Evolutionary conservation across 1,140 invertebrate species (phyloP).

Genomic region (Bradynema listronoti): DNA sequence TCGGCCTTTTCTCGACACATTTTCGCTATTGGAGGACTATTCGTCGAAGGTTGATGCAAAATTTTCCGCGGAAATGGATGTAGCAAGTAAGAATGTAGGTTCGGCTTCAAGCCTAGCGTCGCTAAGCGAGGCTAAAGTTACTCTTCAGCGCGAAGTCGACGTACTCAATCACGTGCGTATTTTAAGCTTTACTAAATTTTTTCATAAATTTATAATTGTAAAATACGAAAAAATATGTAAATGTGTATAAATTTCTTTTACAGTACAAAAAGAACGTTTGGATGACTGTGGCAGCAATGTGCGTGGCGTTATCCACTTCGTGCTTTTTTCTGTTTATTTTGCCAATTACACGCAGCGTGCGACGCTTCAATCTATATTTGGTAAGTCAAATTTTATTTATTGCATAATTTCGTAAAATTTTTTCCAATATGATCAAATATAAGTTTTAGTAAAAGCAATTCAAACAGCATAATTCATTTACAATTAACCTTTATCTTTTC

Average conservation of each 20-base stretch:
- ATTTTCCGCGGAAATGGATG: conserved; percentile 1
- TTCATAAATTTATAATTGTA: background rate
- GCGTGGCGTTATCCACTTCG: conserved; percentile 44
- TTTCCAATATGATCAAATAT: background rate
- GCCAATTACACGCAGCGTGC: conserved; percentile 23
- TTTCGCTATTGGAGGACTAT: conserved; percentile 36
- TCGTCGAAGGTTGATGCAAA: conserved; percentile 17
- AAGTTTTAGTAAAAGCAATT: background rate
- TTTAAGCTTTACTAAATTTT: background rate
- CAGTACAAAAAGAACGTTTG: conserved; percentile 55
- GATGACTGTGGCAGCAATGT: conserved; percentile 55
- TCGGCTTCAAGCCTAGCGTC: background rate
- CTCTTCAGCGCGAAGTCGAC: conserved; percentile 18
- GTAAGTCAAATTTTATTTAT: background rate
- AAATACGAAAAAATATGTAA: too few species aligned
- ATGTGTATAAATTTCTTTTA: conserved; percentile 7
- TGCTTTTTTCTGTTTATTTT: conserved; percentile 47
- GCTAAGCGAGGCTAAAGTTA: conserved; percentile 1
- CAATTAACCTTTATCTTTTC: background rate
- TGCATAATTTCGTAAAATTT: background rate
- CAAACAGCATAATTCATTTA: background rate
- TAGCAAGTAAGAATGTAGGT: too few species aligned
- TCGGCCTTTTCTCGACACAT: conserved; percentile 38
- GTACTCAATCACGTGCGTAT: conserved; percentile 21
- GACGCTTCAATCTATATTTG: conserved; percentile 18